These are phyloP conservation scores for Ctenomys sociabilis DNA, from an alignment of 2,113 vertebrate genomes.

Conservation along the genomic window DNA sequence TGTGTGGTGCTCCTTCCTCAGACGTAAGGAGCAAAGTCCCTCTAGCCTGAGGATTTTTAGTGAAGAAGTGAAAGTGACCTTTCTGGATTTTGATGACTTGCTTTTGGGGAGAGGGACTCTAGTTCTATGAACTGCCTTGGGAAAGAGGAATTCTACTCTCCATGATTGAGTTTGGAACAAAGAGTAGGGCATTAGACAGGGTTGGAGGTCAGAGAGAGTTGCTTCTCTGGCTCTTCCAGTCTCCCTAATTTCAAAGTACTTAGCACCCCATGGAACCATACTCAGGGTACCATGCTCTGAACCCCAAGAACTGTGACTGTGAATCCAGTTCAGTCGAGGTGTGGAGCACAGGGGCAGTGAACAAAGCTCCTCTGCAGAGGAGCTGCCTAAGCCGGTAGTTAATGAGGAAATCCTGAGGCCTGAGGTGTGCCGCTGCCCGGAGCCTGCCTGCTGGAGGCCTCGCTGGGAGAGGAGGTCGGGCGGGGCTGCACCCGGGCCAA, in stretches of 20 bases:
- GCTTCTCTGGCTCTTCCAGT: not conserved
- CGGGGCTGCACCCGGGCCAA: rapidly evolving
- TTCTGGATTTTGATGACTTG: not conserved
- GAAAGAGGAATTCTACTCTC: not conserved
- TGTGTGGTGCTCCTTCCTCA: not conserved
- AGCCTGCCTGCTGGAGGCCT: too few species aligned
- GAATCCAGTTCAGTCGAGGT: not conserved
- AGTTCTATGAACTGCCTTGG: not conserved
- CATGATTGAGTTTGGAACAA: not conserved
- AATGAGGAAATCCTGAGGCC: not conserved
- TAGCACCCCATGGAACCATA: too few species aligned
- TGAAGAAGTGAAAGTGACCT: not conserved
- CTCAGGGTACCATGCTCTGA: not conserved
- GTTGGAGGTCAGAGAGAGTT: not conserved
- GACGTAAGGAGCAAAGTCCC: not conserved
- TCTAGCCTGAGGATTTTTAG: not conserved
- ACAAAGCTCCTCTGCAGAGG: not conserved
- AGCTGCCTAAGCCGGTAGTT: not conserved
- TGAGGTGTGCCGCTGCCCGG: not conserved
- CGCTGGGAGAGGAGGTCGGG: too few species aligned
- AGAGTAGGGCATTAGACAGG: not conserved
- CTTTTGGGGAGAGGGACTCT: not conserved
- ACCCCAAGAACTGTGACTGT: not conserved
- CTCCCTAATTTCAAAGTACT: not conserved
- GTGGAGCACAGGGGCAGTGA: not conserved